These are phyloP conservation scores for Ephydatia muelleri DNA, from an alignment of 37 sponge, comb jelly and placozoan species.

Conservation along the genomic window DNA sequence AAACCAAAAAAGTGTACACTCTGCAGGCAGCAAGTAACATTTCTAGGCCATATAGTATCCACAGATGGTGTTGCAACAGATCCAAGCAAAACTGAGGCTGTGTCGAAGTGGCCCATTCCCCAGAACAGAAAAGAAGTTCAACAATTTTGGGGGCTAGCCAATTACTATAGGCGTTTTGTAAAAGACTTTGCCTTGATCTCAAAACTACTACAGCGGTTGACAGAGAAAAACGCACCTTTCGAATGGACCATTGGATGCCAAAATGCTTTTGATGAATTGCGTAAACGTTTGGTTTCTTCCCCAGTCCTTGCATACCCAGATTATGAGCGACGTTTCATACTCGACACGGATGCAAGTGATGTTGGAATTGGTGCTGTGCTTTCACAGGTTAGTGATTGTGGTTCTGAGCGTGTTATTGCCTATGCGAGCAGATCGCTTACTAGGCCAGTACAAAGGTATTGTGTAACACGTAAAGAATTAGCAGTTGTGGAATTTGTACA, in stretches of 20 bases:
- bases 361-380: conserved; percentile 32
- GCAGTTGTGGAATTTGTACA: too few species aligned
- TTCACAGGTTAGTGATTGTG: conserved; percentile 17
- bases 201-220: conserved; percentile 26
- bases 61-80: conserved; percentile 16
- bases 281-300: not conserved
- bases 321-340: conserved; percentile 11
- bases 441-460: too few species aligned
- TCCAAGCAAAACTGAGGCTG: conserved; percentile 17
- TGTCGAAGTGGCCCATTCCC: conserved; percentile 36
- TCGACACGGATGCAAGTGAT: conserved; percentile 25
- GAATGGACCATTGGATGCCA: conserved; percentile 21
- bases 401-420: too few species aligned
- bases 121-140: conserved; percentile 5
- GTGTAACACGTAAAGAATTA: too few species aligned
- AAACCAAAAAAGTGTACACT: conserved; percentile 33
- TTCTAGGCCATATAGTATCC: conserved; percentile 38
- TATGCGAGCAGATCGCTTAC: too few species aligned
- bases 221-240: too few species aligned
- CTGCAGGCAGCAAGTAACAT: not conserved
- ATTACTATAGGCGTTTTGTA: conserved; percentile 36
- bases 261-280: conserved; percentile 14
- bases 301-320: conserved; percentile 46
- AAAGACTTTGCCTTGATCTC: conserved; percentile 28
- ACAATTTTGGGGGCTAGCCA: conserved; percentile 34